These are phyloP conservation scores for Globodera ellingtonae DNA, from an alignment of 1,140 invertebrate species.

Conservation along the genomic window DNA sequence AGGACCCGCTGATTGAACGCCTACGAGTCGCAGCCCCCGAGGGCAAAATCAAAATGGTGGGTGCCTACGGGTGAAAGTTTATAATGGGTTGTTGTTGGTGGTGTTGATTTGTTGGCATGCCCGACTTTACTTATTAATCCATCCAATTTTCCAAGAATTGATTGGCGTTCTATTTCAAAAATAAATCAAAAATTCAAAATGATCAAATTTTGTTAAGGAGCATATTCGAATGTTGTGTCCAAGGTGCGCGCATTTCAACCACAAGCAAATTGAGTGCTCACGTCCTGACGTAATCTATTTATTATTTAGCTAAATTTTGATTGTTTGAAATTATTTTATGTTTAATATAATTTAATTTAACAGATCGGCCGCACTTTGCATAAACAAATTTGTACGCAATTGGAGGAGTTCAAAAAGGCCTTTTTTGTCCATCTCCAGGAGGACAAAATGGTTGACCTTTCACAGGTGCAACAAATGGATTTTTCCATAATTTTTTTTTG, in stretches of 20 bases:
- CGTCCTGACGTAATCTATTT: neutral
- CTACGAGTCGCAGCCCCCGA: slow-evolving; percentile 13
- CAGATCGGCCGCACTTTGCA: neutral
- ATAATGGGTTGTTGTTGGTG: neutral
- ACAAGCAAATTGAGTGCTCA: neutral
- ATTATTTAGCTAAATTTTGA: neutral
- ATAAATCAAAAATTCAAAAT: neutral
- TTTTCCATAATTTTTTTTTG: neutral
- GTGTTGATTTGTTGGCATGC: too few relatives aligned
- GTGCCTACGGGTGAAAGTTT: neutral
- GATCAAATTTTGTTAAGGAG: slow-evolving; percentile 12
- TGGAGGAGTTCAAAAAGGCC: slow-evolving; percentile 21
- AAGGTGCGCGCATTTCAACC: slow-evolving; percentile 5
- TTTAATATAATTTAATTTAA: neutral
- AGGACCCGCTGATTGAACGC: slow-evolving; percentile 12
- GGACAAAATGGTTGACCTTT: slow-evolving; percentile 3
- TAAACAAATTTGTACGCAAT: slow-evolving; percentile 12
- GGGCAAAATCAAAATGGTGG: slow-evolving; percentile 25
- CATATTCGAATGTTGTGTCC: slow-evolving; percentile 10
- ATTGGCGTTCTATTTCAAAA: neutral
- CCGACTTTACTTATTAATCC: neutral
- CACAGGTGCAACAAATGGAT: neutral
- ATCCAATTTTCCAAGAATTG: neutral
- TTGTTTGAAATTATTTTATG: too few relatives aligned
- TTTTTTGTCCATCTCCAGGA: slow-evolving; percentile 29